Evolutionary conservation across 2,888 invertebrate genomes (phyloP).

Genomic region (Drosophila atroscutellata): DNA sequence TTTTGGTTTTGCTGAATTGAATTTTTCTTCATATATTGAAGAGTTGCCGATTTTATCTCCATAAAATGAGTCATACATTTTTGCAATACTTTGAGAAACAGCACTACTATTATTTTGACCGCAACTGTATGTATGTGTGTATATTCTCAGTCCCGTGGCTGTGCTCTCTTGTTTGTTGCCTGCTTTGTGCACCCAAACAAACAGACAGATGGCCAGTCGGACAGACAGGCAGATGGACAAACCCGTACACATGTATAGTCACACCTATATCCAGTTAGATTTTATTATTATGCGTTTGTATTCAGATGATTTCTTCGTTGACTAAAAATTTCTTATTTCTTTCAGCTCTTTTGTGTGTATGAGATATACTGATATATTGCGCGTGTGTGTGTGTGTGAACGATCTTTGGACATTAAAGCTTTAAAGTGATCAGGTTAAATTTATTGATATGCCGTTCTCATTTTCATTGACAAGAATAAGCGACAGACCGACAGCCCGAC

Average conservation of each 20-base stretch:
- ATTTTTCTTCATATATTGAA: not conserved
- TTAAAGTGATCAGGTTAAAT: slow-evolving; percentile 55
- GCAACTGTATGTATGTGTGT: not conserved
- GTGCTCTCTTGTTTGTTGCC: slow-evolving; percentile 10
- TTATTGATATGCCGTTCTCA: slow-evolving; percentile 51
- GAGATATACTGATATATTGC: slow-evolving; percentile 26
- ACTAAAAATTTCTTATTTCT: slow-evolving; percentile 30
- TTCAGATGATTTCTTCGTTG: slow-evolving; percentile 31
- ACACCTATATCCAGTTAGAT: slow-evolving; percentile 47
- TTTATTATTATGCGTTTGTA: slow-evolving; percentile 36
- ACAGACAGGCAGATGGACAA: slow-evolving; percentile 5
- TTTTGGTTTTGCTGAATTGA: not conserved
- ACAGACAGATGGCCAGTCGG: not conserved
- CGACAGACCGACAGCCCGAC: slow-evolving; percentile 18
- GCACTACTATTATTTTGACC: not conserved
- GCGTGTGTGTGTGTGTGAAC: slow-evolving; percentile 22
- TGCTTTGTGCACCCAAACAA: slow-evolving; percentile 24
- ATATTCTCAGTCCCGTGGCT: slow-evolving; percentile 5
- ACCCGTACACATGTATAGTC: slow-evolving; percentile 26
- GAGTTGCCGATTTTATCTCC: not conserved
- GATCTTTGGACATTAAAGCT: slow-evolving; percentile 15
- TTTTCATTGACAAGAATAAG: slow-evolving; percentile 55
- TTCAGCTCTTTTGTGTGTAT: slow-evolving; percentile 21
- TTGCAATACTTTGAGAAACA: not conserved
- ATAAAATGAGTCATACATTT: not conserved